A percentile compares a stretch with the other conserved stretches of the same genome.
Evolutionary conservation across 2,113 vertebrate genomes (phyloP).

Genomic region (Tachysurus fulvidraco): DNA sequence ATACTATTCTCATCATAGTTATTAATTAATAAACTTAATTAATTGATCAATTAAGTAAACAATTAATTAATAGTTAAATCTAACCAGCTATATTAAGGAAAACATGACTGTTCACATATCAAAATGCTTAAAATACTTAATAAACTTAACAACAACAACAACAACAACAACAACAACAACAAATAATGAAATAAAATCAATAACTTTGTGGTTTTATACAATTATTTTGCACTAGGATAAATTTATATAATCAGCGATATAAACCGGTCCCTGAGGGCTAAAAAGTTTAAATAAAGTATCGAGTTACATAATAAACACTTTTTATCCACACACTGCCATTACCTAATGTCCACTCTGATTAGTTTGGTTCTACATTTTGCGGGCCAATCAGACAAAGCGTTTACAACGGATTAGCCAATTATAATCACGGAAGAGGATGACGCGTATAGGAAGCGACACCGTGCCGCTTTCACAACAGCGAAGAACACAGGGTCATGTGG

Average conservation of each 20-base stretch:
- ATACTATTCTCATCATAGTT: not conserved
- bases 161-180: not conserved
- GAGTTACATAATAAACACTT: not conserved
- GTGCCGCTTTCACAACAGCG: not conserved
- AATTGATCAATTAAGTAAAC: no score
- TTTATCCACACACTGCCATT: not conserved
- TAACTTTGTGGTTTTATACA: not conserved
- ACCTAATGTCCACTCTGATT: not conserved
- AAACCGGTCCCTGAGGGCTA: not conserved
- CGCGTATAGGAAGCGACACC: conserved; percentile 29
- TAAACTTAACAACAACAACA: not conserved
- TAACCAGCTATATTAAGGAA: no score
- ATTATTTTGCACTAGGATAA: not conserved
- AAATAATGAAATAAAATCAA: not conserved
- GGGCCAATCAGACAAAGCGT: conserved; percentile 24
- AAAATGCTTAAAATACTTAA: not conserved
- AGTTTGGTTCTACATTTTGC: not conserved
- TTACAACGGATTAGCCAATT: conserved; percentile 37
- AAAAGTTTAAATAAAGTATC: not conserved
- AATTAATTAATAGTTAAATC: no score
- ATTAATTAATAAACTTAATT: not conserved
- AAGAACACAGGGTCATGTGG: no score
- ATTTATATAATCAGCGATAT: not conserved
- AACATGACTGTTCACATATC: not conserved
- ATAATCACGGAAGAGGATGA: not conserved